Evolutionary conservation across 2,888 invertebrate genomes (phyloP), one percentile per base, ranked within the genome.

Genomic region (Agriopis aurantiaria): DNA sequence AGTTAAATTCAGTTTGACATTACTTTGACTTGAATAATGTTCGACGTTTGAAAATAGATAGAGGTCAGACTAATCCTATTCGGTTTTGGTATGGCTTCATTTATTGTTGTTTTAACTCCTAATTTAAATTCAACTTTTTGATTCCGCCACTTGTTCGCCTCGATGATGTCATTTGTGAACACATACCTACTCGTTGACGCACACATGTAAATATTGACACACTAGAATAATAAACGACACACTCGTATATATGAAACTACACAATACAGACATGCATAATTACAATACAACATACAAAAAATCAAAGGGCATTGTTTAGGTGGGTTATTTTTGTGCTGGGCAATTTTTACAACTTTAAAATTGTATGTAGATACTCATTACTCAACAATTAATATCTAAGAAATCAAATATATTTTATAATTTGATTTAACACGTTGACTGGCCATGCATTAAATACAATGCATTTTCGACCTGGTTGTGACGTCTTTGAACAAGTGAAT

Each of bases 101-200:
- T 58, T 48, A 58, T 12, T 23, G 58, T 58, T 58, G 23, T 48
- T 46, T 46, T 58, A 10, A 57, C 7, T 43, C 56, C 43, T 14
- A 48, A n/a, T 48, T 59, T 48, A 51, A 41, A 62, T 62, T 58
- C 58, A n/a, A 7, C n/a, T 60, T 66, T 59, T 66, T 60, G 10
- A 66, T 56, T 43, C 49, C 43, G 14, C 49, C 55, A 51, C 53
- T 66, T 60, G 67, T 67, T 51, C 14, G 23, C 17, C 51, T 33
- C 17, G 52, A 52, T 69, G 69, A 69, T 61, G 61, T 69, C 69
- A 69, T 65, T 11, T 14, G 17, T 52, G n/a, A n/a, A n/a, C n/a
- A 43, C 49, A 61, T n/a, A 61, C 46, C 9, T 10, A 63, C 43
- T 58, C 52, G 58, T 48, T 43, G 49, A 41, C 51, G n/a, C 65